These are phyloP conservation scores for Trachemys scripta DNA, from an alignment of 2,113 vertebrate species.

Conservation along the genomic window DNA sequence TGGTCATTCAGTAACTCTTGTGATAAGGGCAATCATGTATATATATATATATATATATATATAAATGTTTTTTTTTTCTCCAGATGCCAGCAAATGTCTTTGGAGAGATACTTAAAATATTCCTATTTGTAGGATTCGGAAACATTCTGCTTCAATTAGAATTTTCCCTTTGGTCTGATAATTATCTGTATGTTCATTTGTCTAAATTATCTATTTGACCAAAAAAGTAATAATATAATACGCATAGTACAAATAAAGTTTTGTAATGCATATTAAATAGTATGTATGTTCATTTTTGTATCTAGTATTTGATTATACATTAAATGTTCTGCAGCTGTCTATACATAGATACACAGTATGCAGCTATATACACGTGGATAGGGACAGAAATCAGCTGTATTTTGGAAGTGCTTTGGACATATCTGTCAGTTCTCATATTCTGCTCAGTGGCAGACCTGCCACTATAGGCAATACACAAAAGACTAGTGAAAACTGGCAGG, in stretches of 20 bases:
- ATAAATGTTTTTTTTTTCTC: not conserved
- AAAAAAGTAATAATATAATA: not conserved
- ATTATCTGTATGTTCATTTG: slow-evolving; percentile 15
- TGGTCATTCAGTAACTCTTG: not conserved
- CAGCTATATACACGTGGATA: not conserved
- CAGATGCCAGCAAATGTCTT: slow-evolving; percentile 7
- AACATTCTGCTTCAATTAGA: not conserved
- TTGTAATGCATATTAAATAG: not conserved
- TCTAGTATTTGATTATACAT: not conserved
- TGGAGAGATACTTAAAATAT: not conserved
- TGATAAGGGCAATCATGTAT: slow-evolving; percentile 2
- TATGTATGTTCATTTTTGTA: not conserved
- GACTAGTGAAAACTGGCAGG: not conserved
- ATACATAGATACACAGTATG: not conserved
- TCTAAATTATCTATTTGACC: not conserved
- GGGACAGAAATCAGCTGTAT: not conserved
- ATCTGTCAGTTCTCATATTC: not conserved
- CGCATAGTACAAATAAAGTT: not conserved
- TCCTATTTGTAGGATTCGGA: slow-evolving; percentile 29
- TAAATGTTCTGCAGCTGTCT: not conserved
- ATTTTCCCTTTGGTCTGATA: slow-evolving; percentile 5
- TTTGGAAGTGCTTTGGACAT: not conserved
- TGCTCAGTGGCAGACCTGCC: not conserved
- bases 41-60: not conserved
- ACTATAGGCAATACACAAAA: not conserved